Conservation (phyloP, 1,140 invertebrate species). For the Macrobrachium nipponense region DNA sequence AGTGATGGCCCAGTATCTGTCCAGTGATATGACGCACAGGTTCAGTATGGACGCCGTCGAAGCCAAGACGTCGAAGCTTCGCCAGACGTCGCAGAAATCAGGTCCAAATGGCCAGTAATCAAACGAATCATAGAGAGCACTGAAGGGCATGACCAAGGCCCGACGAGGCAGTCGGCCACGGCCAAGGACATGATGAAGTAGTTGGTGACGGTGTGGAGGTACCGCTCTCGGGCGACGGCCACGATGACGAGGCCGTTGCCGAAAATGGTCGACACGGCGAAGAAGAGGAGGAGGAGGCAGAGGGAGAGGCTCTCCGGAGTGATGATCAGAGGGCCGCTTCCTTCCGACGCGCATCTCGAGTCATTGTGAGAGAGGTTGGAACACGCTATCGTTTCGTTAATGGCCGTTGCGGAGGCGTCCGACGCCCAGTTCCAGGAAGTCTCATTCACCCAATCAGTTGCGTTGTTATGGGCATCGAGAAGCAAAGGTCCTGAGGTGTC, state of each 20-base stretch:
- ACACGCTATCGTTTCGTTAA: constrained; percentile 32
- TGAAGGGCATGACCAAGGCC: constrained; percentile 82
- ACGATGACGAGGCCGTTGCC: constrained; percentile 81
- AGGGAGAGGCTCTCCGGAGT: constrained; percentile 56
- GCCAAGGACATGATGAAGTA: constrained; percentile 83
- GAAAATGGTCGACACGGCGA: constrained; percentile 76
- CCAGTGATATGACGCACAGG: constrained; percentile 97
- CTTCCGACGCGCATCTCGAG: constrained; percentile 1
- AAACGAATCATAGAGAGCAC: constrained; percentile 71
- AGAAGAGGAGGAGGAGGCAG: constrained; percentile 71
- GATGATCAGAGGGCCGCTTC: constrained; percentile 27
- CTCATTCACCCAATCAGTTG: constrained; percentile 39
- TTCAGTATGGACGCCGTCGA: constrained; percentile 96
- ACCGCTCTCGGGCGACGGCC: constrained; percentile 77
- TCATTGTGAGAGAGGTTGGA: constrained; percentile 43
- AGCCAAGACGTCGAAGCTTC: constrained; percentile 95
- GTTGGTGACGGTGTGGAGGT: constrained; percentile 81
- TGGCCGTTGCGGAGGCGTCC: not conserved
- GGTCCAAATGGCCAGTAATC: constrained; percentile 68
- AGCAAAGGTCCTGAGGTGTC: constrained; percentile 36
- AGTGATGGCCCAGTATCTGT: constrained; percentile 97
- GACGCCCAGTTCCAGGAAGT: constrained; percentile 19
- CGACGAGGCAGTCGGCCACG: constrained; percentile 81
- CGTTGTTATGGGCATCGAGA: constrained; percentile 17
- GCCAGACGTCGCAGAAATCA: constrained; percentile 95